Evolutionary conservation across 2,888 invertebrate genomes (phyloP).

Genomic region (Perdita meconis): DNA sequence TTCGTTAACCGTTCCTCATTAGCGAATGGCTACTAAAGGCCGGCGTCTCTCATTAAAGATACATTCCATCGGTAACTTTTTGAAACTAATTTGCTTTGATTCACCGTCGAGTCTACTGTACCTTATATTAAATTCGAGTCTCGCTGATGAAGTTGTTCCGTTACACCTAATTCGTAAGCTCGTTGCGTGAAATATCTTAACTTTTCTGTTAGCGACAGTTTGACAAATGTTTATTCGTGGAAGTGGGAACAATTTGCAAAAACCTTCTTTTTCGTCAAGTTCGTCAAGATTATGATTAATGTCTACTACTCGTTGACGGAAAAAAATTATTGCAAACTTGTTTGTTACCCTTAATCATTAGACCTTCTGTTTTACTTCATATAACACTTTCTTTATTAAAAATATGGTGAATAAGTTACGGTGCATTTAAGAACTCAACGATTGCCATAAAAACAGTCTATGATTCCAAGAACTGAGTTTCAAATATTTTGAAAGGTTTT

Average conservation of each 20-base stretch:
- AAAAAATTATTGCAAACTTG: not conserved
- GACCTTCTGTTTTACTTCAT: too few relatives aligned
- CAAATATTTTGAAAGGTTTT: too few relatives aligned
- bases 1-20: slow-evolving; percentile 66
- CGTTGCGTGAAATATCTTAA: not conserved
- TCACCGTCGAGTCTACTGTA: slow-evolving; percentile 34
- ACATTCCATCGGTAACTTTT: slow-evolving; percentile 61
- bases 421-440: too few relatives aligned
- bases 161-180: not conserved
- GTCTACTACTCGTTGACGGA: not conserved
- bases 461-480: too few relatives aligned
- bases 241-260: too few relatives aligned
- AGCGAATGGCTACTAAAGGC: slow-evolving; percentile 59
- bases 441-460: too few relatives aligned
- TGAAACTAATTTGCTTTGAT: slow-evolving; percentile 65
- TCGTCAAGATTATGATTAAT: not conserved
- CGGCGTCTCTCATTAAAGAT: slow-evolving; percentile 60
- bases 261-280: not conserved
- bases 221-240: not conserved
- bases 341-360: too few relatives aligned
- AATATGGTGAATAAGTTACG: too few relatives aligned
- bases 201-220: not conserved
- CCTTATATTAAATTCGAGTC: slow-evolving; percentile 47
- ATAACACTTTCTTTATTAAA: too few relatives aligned
- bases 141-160: slow-evolving; percentile 16